Evolutionary conservation across 2,888 invertebrate genomes (phyloP), one percentile per base, ranked within the genome.

Genomic region (Idaea biselata): DNA sequence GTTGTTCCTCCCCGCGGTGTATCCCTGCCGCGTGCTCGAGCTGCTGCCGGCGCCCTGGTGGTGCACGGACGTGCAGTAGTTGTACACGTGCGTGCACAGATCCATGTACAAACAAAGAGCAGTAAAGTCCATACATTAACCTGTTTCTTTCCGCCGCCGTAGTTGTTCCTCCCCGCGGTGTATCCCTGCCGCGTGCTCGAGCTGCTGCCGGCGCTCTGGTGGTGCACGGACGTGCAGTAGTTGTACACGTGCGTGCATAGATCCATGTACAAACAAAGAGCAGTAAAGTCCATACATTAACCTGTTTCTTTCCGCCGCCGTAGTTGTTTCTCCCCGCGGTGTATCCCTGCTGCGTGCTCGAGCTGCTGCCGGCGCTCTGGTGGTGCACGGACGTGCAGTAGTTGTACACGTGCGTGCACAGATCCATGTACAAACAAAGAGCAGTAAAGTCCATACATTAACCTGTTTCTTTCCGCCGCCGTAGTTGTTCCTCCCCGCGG

Each of bases 31-130:
- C 32, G 68, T 68, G 58, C 25, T 71, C 17, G 44, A 31, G 18
- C 73, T 61, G 32, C 72, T 76, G 79, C 80, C 65, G 7, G 74
- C 68, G 60, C 74, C 79, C 79, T 95, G 95, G 70, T 95, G 95
- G 82, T 97, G 98, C 44, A 99, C 98, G 75, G 98, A 99, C 54
- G 99, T 99, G 87, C 99, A 99, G 83, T 99, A 99, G 89, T 99
- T 98, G 87, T 99, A 99, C 64, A 99, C 99, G 86, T 96, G 97
- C 95, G 98, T 98, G 87, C 99, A 99, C 60, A 99, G 93, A 80
- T 97, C 96, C 95, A 99, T 99, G 87, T 99, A 99, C 84, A 89
- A 98, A 99, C 7, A 32, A 32, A 32, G 4, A 32, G 32, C 7
- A 32, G 7, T 6, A 32, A 6, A 32, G 32, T 32, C 4, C 32